Evolutionary conservation across 2,113 vertebrate species (phyloP).

Genomic region (Meriones unguiculatus): DNA sequence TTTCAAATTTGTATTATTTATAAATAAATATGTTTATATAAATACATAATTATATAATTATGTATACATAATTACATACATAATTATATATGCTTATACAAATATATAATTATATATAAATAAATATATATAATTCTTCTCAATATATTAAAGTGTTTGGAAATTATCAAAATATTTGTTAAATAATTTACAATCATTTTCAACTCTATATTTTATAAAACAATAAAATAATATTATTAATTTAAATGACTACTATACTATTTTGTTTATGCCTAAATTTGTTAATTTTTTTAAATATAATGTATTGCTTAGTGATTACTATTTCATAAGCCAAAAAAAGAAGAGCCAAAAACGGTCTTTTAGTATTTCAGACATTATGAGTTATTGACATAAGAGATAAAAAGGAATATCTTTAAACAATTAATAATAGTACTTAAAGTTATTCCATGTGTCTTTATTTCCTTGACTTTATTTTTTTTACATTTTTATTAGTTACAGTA

Average conservation of each 20-base stretch:
- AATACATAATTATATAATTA: too few relatives aligned
- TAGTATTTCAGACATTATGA: neutral
- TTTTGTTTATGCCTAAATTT: neutral
- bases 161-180: neutral
- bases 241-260: neutral
- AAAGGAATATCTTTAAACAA: neutral
- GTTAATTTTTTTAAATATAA: too few relatives aligned
- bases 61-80: too few relatives aligned
- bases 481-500: neutral
- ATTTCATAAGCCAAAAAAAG: neutral
- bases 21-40: too few relatives aligned
- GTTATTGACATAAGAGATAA: neutral
- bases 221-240: neutral
- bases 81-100: too few relatives aligned
- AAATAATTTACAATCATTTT: neutral
- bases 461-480: neutral
- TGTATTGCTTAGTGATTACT: neutral
- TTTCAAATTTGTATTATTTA: neutral
- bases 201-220: neutral
- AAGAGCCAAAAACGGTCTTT: neutral
- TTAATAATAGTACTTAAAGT: neutral
- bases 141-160: neutral
- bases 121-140: neutral
- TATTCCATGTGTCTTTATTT: neutral
- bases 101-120: too few relatives aligned